Evolutionary conservation across 2,888 invertebrate species (phyloP), one percentile per base, ranked within the genome.

Genomic region (Cyclophora albipunctata): DNA sequence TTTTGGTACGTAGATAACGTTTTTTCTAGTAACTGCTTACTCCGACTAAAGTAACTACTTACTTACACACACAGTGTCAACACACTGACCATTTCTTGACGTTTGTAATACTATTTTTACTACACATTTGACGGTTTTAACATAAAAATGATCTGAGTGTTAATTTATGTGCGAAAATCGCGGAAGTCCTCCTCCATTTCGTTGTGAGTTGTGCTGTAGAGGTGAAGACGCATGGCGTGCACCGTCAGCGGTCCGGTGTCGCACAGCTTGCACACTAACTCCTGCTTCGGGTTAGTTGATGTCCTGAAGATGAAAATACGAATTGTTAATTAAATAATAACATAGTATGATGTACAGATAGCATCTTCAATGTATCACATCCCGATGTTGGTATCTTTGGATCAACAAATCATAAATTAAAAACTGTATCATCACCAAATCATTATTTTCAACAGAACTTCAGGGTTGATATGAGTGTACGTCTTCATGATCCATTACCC

Each of bases 161-260:
- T 20, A 46, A 50, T 51, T 64, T 77, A 81, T 1, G 75, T 62
- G 43, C 74, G 69, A 45, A 81, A 66, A 3, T 62, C 58, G n/a
- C 62, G 62, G 50, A 87, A 71, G 48, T 84, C 80, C 33, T 82
- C 77, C 53, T 88, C 87, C 42, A 78, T 82, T 49, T 83, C 78
- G 45, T 67, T 74, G 66, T 91, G 91, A 34, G 74, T 66, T 54
- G 73, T 72, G 48, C 89, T 86, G 61, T 79, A 84, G 7, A 91
- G 77, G 59, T 91, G 91, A 35, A 82, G 79, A 50, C 91, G 88
- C 73, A 91, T 81, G 2, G 82, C 72, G 50, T 81, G 82, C 40
- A 84, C 61, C 3, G 86, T 74, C 73, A 75, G 72, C 0, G 87
- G 64, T 5, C 60, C 60, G 0, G 81, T 74, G 34, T 71, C 63